Conservation (phyloP, 1,140 invertebrate genomes). For the Armadillidium nasatum region DNA sequence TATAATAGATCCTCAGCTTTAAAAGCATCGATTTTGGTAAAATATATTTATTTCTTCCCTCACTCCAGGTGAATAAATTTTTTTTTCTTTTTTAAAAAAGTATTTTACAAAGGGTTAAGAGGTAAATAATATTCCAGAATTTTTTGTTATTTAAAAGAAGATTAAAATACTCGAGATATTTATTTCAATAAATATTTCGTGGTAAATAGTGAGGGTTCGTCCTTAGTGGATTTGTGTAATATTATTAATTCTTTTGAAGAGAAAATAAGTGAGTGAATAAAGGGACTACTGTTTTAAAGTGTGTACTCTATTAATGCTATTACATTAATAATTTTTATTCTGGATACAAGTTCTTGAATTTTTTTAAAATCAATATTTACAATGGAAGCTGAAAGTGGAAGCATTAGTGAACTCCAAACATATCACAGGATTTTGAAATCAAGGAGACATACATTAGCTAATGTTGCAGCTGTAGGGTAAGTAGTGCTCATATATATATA, state of each 20-base stretch:
- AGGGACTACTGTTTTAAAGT: no score
- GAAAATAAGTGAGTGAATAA: no score
- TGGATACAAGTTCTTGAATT: no score
- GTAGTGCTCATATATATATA: no score
- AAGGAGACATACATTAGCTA: neutral
- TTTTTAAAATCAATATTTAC: neutral
- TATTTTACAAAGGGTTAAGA: neutral
- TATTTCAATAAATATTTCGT: neutral
- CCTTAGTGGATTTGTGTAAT: neutral
- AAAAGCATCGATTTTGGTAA: neutral
- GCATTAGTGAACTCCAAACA: neutral
- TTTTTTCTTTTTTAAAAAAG: no score
- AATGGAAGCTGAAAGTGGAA: conserved; percentile 7
- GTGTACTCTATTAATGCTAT: no score
- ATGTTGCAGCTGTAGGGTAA: neutral
- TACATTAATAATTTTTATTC: no score
- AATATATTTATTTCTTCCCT: no score
- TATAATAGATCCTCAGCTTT: conserved; percentile 1
- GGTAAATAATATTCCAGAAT: neutral
- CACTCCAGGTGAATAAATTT: no score
- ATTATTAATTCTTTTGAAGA: no score
- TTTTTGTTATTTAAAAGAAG: neutral
- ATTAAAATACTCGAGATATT: neutral
- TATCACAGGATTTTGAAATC: neutral
- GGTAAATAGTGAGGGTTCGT: neutral